Conservation (phyloP, 2,888 invertebrate species). For the Oscheius sp. region DNA sequence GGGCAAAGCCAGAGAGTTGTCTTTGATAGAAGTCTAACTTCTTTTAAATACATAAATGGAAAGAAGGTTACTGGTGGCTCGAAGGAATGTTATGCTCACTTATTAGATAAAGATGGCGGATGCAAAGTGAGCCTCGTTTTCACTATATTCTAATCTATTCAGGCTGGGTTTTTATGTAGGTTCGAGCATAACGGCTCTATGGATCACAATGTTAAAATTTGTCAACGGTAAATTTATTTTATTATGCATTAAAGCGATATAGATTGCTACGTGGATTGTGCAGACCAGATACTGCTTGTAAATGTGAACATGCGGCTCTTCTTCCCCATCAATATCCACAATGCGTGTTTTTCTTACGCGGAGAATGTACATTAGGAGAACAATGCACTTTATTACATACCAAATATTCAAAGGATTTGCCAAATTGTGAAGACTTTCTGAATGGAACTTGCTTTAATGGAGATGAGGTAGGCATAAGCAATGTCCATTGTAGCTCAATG, state of each 20-base stretch:
- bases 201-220: constrained; percentile 37
- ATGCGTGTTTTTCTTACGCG: constrained; percentile 23
- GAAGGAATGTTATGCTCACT: constrained; percentile 19
- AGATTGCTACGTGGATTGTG: constrained; percentile 22
- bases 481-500: constrained; percentile 7
- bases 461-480: constrained; percentile 21
- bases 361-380: constrained; percentile 10
- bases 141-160: background rate
- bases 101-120: background rate
- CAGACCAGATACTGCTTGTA: constrained; percentile 23
- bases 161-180: constrained; percentile 50
- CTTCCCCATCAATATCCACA: constrained; percentile 27
- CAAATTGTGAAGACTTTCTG: constrained; percentile 30
- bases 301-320: background rate
- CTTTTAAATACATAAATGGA: constrained; percentile 24
- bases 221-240: constrained; percentile 37
- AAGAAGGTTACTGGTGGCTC: constrained; percentile 9
- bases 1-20: too few species aligned
- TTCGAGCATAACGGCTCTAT: constrained; percentile 49
- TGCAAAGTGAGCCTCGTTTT: constrained; percentile 15
- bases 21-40: background rate
- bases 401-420: background rate
- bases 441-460: constrained; percentile 31
- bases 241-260: background rate
- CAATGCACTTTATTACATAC: constrained; percentile 26